These are phyloP conservation scores for Ptilodon capucinus DNA, from an alignment of 2,888 invertebrate genomes.

Conservation along the genomic window DNA sequence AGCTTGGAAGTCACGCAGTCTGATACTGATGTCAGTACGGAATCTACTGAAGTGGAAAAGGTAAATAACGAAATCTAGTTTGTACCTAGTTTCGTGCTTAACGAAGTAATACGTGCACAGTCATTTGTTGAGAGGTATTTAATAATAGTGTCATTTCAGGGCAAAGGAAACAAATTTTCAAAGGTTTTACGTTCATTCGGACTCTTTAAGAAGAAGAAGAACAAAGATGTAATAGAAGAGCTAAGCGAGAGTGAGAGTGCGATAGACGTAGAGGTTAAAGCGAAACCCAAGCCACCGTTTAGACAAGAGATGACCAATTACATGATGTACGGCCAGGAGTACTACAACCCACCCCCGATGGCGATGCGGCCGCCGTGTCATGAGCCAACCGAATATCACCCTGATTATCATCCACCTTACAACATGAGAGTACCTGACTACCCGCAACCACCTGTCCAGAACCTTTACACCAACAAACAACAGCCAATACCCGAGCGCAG, in stretches of 20 bases:
- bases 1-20: slow-evolving; percentile 53
- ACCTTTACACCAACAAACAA: slow-evolving; percentile 12
- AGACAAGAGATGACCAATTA: slow-evolving; percentile 61
- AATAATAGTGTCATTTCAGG: neutral
- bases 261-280: slow-evolving; percentile 42
- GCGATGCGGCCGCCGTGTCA: slow-evolving; percentile 34
- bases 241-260: slow-evolving; percentile 56
- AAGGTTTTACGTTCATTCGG: slow-evolving; percentile 56
- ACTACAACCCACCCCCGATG: slow-evolving; percentile 39
- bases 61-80: too few relatives aligned
- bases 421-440: slow-evolving; percentile 25
- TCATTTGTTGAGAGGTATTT: neutral
- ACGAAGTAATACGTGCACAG: too few relatives aligned
- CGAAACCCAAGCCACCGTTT: slow-evolving; percentile 42
- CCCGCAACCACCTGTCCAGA: slow-evolving; percentile 12
- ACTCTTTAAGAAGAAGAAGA: slow-evolving; percentile 54
- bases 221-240: slow-evolving; percentile 57
- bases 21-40: slow-evolving; percentile 49
- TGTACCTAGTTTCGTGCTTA: too few relatives aligned
- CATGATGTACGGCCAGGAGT: slow-evolving; percentile 59
- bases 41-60: slow-evolving; percentile 36
- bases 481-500: slow-evolving; percentile 4
- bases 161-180: slow-evolving; percentile 47
- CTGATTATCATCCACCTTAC: slow-evolving; percentile 27
- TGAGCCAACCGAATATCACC: slow-evolving; percentile 22